Evolutionary conservation across 1,140 invertebrate species (phyloP), one percentile per base, ranked within the genome.

Genomic region (Acyrthosiphon pisum): DNA sequence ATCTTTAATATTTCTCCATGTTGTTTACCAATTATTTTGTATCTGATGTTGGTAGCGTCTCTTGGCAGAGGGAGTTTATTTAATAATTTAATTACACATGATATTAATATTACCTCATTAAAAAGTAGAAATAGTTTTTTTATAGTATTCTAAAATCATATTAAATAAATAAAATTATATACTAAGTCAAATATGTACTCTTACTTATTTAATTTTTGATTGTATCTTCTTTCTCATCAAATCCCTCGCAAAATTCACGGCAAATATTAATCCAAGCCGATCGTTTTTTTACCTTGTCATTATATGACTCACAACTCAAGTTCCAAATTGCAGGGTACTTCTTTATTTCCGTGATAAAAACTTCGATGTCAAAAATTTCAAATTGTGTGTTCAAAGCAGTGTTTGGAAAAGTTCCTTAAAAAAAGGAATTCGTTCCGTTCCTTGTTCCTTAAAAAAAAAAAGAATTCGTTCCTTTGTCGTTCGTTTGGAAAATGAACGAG

Each of bases 241-340:
- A 92, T 81, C 46, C 76, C n/a, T 68, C 46, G n/a, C 60, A 35
- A 81, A 92, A 93, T 81, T 48, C 46, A 48, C 81, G 68, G 41
- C n/a, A 83, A 83, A 93, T 83, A 83, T 93, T 83, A 46, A 83
- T 83, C 68, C 91, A 93, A 50, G 91, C 76, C 37, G 37, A 83
- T 84, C 37, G 53, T 86, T 96, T 95, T 93, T 94, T 91, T 0
- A 96, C 48, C n/a, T 48, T 84, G 46, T 93, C 94, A 9, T 95
- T 94, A 48, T 96, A 96, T 90, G 96, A 94, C 2, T 95, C 94
- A 53, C 95, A 94, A 87, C 95, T 93, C 48, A 84, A 60, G 35
- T 93, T 87, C 83, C 83, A 87, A 35, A 93, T 26, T 83, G 60
- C 93, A 87, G 81, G 46, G 50, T 87, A 56, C 83, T 89, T 88